Evolutionary conservation across 2,113 vertebrate genomes (phyloP), one percentile per base, ranked within the genome.

Genomic region (Gila orcuttii): DNA sequence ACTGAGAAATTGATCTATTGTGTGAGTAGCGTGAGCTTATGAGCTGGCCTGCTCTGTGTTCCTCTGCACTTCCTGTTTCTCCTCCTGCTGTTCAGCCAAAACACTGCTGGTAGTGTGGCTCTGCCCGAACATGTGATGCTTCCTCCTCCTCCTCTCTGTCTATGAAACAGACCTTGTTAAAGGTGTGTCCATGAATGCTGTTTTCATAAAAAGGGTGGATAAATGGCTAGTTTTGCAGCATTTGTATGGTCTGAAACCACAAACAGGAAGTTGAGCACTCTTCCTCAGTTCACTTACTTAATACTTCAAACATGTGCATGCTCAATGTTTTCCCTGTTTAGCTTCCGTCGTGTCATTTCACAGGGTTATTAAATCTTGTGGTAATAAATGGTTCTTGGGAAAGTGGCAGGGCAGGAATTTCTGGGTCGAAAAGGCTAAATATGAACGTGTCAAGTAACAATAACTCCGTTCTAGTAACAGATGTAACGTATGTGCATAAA

Each of bases 51-150:
- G 52, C 4, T 2, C 33, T 60, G 15, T 55, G 55, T 21, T 36
- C n/a, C 52, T 74, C 60, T 82, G 42, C 52, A 89, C 88, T 87
- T 89, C 85, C 85, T 87, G 60, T 31, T 87, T 87, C 82, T 68
- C n/a, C 75, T 17, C 71, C 15, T 74, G 64, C 80, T 75, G 23
- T 31, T 33, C n/a, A 23, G 6, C 0, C 57, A 55, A 69, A 74
- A 80, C 52, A 74, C 52, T 25, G 42, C 66, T 31, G 25, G 21
- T 62, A 31, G n/a, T 66, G 15, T 78, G 28, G 36, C 55, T 52
- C 50, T 55, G 10, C 21, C n/a, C 19, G 11, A 82, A 69, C 87
- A 68, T 42, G 50, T 73, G 81, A 76, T 71, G 31, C 73, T 55
- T 6, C 33, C 21, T 73, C 39, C 0, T 9, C 2, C 21, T 39